phyloP scores from a whole-genome alignment of 37 sponge, comb jelly and placozoan genomes.

The Halichondria panicea region DNA sequence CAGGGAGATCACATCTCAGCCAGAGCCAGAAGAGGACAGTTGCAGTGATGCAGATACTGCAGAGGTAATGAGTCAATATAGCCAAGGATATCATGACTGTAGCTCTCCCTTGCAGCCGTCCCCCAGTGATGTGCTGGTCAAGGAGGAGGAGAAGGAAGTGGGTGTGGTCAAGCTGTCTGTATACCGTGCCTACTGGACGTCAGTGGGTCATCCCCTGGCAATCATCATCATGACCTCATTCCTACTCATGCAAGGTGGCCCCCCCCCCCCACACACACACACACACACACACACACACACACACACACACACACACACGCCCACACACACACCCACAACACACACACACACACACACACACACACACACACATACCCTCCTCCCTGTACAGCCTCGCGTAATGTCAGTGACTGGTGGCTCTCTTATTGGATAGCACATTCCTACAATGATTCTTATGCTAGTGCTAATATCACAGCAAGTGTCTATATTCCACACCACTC shows the following conservation, averaged over 20 bases:
- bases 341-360: not conserved
- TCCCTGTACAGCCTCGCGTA: constrained; percentile 63
- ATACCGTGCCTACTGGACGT: constrained; percentile 87
- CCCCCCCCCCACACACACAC: not conserved
- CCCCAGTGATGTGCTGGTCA: constrained; percentile 58
- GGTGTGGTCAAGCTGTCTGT: constrained; percentile 81
- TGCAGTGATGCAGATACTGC: not conserved
- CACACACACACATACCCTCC: no score
- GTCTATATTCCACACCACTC: not conserved
- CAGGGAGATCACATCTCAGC: not conserved
- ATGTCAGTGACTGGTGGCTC: constrained; percentile 87
- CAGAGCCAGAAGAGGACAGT: not conserved
- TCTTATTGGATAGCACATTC: constrained; percentile 82
- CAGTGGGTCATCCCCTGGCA: constrained; percentile 84
- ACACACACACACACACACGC: not conserved
- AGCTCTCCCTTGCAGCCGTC: constrained; percentile 7
- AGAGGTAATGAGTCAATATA: not conserved
- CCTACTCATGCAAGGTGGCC: constrained; percentile 92
- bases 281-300: not conserved
- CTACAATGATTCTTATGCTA: constrained; percentile 18
- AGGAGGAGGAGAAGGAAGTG: constrained; percentile 88
- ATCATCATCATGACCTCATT: constrained; percentile 69
- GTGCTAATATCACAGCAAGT: not conserved
- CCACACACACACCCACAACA: not conserved
- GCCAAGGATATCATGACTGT: not conserved